Conservation (phyloP, 2,113 vertebrate species). For the Coptodon bakossiorum region DNA sequence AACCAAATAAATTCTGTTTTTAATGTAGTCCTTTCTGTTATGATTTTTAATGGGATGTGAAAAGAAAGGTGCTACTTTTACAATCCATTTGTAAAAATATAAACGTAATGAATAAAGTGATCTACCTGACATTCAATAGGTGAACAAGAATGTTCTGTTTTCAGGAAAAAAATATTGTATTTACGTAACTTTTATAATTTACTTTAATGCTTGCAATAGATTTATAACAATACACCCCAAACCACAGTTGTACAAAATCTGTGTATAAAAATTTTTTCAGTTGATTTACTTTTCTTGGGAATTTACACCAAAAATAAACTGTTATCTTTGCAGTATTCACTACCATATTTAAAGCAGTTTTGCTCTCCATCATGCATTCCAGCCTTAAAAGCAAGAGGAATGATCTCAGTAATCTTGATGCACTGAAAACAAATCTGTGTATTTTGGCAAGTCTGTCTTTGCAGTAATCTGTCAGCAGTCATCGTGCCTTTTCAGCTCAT, state of each 20-base stretch:
- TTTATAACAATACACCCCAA: background rate
- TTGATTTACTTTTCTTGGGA: background rate
- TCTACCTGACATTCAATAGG: background rate
- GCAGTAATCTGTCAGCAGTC: background rate
- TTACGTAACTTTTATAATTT: background rate
- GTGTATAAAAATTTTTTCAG: background rate
- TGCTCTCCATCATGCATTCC: background rate
- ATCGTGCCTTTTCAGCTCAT: background rate
- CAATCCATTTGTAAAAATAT: background rate
- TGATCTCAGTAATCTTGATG: background rate
- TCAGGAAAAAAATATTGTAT: background rate
- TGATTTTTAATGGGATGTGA: background rate
- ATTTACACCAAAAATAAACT: background rate
- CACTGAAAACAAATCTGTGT: background rate
- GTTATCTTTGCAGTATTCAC: background rate
- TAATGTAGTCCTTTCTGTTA: background rate
- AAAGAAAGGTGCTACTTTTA: background rate
- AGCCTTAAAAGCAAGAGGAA: background rate
- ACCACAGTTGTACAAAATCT: background rate
- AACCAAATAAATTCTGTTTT: background rate
- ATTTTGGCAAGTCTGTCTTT: slow-evolving; percentile 16
- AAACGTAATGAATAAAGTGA: background rate
- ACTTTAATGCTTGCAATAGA: background rate
- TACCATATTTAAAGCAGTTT: background rate
- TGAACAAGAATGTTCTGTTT: background rate